A percentile compares a stretch with the other conserved stretches of the same genome.
Conservation (phyloP, 1,140 invertebrate genomes). For the Homalodisca vitripennis region DNA sequence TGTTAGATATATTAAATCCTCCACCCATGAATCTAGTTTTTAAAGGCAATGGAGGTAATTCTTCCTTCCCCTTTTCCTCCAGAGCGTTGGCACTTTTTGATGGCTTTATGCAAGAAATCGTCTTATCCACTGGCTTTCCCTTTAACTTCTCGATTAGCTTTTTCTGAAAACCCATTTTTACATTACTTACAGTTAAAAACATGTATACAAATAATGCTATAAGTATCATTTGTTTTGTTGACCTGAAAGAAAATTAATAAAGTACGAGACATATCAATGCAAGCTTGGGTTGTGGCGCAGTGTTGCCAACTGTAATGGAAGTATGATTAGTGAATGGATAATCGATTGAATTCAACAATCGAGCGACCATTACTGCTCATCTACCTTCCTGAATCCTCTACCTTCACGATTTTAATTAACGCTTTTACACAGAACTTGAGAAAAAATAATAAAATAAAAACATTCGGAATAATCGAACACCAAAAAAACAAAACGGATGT, state of each 20-base stretch:
- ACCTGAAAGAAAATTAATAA: not conserved
- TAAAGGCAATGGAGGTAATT: constrained; percentile 2
- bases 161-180: not conserved
- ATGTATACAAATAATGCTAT: not conserved
- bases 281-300: not conserved
- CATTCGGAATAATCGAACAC: too few species aligned
- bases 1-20: constrained; percentile 19
- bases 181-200: not conserved
- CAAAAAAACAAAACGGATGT: too few species aligned
- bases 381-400: too few species aligned
- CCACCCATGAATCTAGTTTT: constrained; percentile 18
- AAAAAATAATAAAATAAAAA: too few species aligned
- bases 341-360: too few species aligned
- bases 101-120: not conserved
- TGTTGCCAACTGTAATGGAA: too few species aligned
- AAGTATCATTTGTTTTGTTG: not conserved
- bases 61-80: too few species aligned
- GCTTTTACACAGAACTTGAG: too few species aligned
- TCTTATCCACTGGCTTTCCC: not conserved
- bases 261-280: not conserved
- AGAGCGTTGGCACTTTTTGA: not conserved
- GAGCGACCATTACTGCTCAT: too few species aligned
- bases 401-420: too few species aligned
- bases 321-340: too few species aligned
- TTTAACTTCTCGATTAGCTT: constrained; percentile 7